A percentile compares a stretch with the other conserved stretches of the same genome.
Evolutionary conservation across 2,113 vertebrate genomes (phyloP).

Genomic region (Lycaon pictus): DNA sequence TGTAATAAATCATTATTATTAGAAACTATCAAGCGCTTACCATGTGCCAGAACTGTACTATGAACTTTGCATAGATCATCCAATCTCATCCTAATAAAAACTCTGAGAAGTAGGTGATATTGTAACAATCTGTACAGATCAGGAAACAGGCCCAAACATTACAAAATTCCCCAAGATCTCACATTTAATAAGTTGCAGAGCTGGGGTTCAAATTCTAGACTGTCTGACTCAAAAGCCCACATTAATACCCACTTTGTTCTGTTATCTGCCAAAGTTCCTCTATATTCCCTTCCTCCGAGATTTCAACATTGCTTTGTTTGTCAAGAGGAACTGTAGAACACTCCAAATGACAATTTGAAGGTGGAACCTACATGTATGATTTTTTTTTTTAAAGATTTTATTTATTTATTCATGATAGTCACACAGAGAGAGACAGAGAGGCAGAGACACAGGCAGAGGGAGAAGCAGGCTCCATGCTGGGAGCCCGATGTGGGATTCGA

Average conservation of each 20-base stretch:
- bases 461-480: too few species aligned
- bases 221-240: neutral
- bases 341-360: neutral
- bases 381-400: too few species aligned
- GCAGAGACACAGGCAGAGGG: too few species aligned
- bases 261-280: neutral
- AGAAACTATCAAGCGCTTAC: neutral
- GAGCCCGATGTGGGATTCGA: too few species aligned
- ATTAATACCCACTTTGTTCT: neutral
- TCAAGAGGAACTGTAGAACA: neutral
- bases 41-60: neutral
- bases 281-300: neutral
- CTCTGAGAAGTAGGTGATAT: neutral
- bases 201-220: neutral
- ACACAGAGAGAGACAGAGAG: too few species aligned
- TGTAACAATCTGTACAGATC: constrained; percentile 15
- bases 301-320: neutral
- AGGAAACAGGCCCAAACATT: neutral
- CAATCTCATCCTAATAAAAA: neutral
- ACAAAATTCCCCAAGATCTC: constrained; percentile 27
- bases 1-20: neutral
- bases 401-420: too few species aligned
- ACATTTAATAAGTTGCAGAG: neutral
- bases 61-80: neutral
- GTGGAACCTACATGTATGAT: neutral